Percentiles rank a stretch among this genome's conserved stretches.
These are phyloP conservation scores for Pholis gunnellus DNA, from an alignment of 2,113 vertebrate genomes.

Conservation along the genomic window DNA sequence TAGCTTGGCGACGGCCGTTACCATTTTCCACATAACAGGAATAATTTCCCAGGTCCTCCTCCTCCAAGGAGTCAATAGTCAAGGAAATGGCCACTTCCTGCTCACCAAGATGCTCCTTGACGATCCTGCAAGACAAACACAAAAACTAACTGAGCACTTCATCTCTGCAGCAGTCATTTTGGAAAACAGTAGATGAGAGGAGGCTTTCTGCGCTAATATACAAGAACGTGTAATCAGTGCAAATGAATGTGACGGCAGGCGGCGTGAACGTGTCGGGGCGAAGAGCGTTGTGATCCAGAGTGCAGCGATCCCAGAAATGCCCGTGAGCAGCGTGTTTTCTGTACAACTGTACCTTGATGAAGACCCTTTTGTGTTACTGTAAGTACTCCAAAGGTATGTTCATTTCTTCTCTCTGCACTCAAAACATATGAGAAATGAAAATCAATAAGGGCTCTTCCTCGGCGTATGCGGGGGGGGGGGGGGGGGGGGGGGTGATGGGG, in stretches of 20 bases:
- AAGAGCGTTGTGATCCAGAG: constrained; percentile 5
- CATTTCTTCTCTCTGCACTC: constrained; percentile 66
- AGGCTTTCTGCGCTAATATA: not conserved
- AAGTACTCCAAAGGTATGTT: constrained; percentile 67
- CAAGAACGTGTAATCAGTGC: not conserved
- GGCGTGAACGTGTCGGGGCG: too few species aligned
- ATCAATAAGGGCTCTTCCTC: constrained; percentile 78
- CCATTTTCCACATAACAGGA: constrained; percentile 98
- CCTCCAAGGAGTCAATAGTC: constrained; percentile 94
- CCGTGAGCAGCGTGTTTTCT: not conserved
- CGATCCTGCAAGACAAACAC: constrained; percentile 84
- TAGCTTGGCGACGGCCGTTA: constrained; percentile 93
- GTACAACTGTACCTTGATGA: not conserved
- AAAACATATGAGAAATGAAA: constrained; percentile 79
- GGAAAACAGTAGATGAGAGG: not conserved
- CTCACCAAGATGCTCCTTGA: constrained; percentile 96
- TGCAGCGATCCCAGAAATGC: not conserved
- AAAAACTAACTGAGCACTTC: not conserved
- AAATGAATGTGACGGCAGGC: not conserved
- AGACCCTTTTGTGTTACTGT: constrained; percentile 36
- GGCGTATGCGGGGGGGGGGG: constrained; percentile 23
- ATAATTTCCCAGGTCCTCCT: constrained; percentile 96
- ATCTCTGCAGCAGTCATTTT: not conserved
- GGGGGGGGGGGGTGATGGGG: not conserved
- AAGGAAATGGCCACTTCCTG: constrained; percentile 97